Evolutionary conservation across 2,797 vertebrate genomes (phyloP).

Genomic region (Coregonus sp.): DNA sequence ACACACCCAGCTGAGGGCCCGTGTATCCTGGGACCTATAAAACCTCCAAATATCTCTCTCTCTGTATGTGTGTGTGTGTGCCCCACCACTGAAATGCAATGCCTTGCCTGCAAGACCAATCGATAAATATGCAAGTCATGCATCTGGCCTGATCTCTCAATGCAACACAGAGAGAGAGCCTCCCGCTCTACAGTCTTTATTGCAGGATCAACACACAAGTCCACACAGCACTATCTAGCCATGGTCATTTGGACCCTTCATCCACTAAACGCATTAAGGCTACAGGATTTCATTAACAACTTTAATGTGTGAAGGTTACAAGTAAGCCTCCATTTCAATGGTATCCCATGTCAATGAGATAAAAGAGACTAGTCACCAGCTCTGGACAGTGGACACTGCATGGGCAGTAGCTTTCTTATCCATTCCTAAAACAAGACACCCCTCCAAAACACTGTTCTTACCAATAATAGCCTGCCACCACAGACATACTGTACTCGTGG

Average conservation of each 20-base stretch:
- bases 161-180: constrained; percentile 7
- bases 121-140: constrained; percentile 45
- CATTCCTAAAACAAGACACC: too few species aligned
- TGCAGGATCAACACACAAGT: background rate
- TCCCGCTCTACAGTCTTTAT: too few species aligned
- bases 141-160: constrained; percentile 34
- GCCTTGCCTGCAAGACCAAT: constrained; percentile 47
- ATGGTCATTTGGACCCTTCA: background rate
- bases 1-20: constrained; percentile 22
- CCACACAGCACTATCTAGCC: background rate
- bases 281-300: too few species aligned
- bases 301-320: too few species aligned
- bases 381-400: background rate
- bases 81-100: constrained; percentile 54
- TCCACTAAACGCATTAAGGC: background rate
- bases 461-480: constrained; percentile 5
- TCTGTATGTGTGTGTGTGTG: constrained; percentile 8
- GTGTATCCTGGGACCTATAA: constrained; percentile 22
- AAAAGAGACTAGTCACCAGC: background rate
- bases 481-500: constrained; percentile 65
- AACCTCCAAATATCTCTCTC: constrained; percentile 12
- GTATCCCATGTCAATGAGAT: background rate
- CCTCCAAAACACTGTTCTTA: too few species aligned
- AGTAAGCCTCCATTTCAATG: too few species aligned
- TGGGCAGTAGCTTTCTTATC: too few species aligned